These are phyloP conservation scores for Mya arenaria DNA, from an alignment of 1,140 invertebrate genomes.

Conservation along the genomic window DNA sequence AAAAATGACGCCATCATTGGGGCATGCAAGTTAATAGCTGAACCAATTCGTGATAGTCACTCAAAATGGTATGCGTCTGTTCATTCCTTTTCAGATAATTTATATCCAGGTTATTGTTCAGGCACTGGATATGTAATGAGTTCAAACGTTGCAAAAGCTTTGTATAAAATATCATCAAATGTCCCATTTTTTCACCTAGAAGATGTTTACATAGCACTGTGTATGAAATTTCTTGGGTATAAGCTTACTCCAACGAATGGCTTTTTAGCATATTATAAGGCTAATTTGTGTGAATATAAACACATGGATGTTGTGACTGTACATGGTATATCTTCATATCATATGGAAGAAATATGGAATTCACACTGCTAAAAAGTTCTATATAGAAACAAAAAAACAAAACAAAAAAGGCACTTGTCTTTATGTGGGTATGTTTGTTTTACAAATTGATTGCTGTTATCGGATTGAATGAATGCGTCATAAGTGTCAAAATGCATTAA, in stretches of 20 bases:
- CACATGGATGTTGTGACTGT: background rate
- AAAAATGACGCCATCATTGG: slow-evolving; percentile 34
- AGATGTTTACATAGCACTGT: slow-evolving; percentile 79
- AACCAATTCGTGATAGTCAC: slow-evolving; percentile 66
- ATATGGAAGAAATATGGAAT: too few species aligned
- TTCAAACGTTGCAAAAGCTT: slow-evolving; percentile 70
- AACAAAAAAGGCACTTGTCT: too few species aligned
- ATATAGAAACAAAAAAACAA: too few species aligned
- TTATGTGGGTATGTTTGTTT: too few species aligned
- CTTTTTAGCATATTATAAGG: slow-evolving; percentile 24
- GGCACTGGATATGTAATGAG: slow-evolving; percentile 80
- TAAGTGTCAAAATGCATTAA: too few species aligned
- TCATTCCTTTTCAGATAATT: slow-evolving; percentile 72
- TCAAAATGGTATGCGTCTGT: slow-evolving; percentile 80
- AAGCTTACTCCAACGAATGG: slow-evolving; percentile 27
- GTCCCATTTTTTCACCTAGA: slow-evolving; percentile 80
- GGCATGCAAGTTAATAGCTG: slow-evolving; percentile 22
- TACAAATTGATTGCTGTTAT: too few species aligned
- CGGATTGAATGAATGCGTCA: too few species aligned
- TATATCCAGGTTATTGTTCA: slow-evolving; percentile 80
- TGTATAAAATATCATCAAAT: slow-evolving; percentile 70
- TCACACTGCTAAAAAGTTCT: too few species aligned
- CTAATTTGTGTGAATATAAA: slow-evolving; percentile 7
- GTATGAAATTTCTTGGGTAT: slow-evolving; percentile 60
- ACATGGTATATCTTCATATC: too few species aligned